These are phyloP conservation scores for Micromussa lordhowensis DNA, from an alignment of 92 coral and sea anemone species.

Conservation along the genomic window DNA sequence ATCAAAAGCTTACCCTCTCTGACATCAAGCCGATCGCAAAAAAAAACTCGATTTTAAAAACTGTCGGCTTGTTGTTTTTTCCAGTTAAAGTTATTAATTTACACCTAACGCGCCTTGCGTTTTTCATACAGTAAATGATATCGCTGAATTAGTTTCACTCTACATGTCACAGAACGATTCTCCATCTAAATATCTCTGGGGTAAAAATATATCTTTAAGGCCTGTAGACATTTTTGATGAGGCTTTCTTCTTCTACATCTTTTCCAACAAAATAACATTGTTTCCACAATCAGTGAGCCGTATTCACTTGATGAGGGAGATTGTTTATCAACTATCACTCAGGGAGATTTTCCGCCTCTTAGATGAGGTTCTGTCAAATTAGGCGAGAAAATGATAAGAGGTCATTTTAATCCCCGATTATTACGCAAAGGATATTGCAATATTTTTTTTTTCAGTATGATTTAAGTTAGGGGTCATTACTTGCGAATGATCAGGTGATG, in stretches of 20 bases:
- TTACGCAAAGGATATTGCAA: constrained; percentile 16
- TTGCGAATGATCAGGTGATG: background rate
- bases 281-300: constrained; percentile 1
- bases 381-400: constrained; percentile 17
- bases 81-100: constrained; percentile 51
- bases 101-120: constrained; percentile 26
- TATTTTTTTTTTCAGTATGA: background rate
- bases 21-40: background rate
- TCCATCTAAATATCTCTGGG: background rate
- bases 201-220: background rate
- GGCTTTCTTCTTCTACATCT: background rate
- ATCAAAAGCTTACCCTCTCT: background rate
- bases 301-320: constrained; percentile 10
- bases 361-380: background rate
- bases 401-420: constrained; percentile 15
- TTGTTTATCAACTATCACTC: background rate
- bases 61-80: constrained; percentile 23
- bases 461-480: background rate
- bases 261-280: constrained; percentile 23
- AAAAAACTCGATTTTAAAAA: constrained; percentile 15
- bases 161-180: background rate
- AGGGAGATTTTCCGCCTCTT: constrained; percentile 12
- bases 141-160: background rate
- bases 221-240: background rate
- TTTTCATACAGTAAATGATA: background rate